A percentile compares a stretch with the other conserved stretches of the same genome.
Conservation (phyloP, 30 jellyfish, hydroid and myxozoan genomes). For the Mastigias papua region DNA sequence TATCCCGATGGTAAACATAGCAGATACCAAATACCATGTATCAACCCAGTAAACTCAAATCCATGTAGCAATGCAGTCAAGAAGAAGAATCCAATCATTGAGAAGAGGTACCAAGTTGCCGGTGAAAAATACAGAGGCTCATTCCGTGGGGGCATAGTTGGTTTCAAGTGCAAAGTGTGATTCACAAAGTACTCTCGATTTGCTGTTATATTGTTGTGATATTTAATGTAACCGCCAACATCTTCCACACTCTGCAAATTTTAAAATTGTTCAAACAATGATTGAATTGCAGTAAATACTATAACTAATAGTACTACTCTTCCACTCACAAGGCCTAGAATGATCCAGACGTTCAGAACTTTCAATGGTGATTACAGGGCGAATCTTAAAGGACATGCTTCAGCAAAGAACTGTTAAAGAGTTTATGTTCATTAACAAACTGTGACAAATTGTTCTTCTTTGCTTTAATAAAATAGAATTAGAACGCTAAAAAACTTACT, state of each 20-base stretch:
- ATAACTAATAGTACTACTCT: too few species aligned
- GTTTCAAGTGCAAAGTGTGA: slow-evolving; percentile 21
- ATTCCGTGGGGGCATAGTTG: slow-evolving; percentile 26
- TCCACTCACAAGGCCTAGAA: too few species aligned
- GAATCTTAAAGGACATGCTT: too few species aligned
- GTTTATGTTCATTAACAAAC: too few species aligned
- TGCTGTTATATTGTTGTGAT: background rate
- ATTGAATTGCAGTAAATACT: too few species aligned
- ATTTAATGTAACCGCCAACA: slow-evolving; percentile 50
- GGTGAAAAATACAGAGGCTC: slow-evolving; percentile 62
- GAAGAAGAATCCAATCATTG: slow-evolving; percentile 76
- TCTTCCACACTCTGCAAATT: slow-evolving; percentile 81
- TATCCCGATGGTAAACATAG: slow-evolving; percentile 97
- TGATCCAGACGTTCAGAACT: too few species aligned
- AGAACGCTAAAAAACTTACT: too few species aligned
- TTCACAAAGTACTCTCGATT: background rate
- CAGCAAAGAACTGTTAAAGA: too few species aligned
- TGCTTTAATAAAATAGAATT: too few species aligned
- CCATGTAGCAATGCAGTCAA: slow-evolving; percentile 95
- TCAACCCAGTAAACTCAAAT: slow-evolving; percentile 74
- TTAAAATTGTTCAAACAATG: background rate
- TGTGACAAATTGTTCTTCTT: too few species aligned
- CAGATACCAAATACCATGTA: slow-evolving; percentile 93
- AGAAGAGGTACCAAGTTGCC: slow-evolving; percentile 91
- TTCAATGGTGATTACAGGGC: too few species aligned